Evolutionary conservation across 2,797 vertebrate genomes (phyloP).

Genomic region (Myotis findleyi): DNA sequence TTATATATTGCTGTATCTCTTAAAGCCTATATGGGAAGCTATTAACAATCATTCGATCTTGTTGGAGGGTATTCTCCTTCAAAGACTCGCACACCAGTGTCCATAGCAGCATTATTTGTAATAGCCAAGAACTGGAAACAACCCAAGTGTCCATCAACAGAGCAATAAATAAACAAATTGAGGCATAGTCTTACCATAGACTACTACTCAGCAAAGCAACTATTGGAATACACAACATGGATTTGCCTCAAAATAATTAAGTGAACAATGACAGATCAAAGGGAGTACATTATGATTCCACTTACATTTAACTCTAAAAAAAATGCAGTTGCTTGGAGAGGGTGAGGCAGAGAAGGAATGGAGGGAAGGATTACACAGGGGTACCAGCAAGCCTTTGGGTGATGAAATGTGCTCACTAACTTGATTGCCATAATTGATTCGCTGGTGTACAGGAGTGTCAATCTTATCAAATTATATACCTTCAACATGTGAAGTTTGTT

Average conservation of each 20-base stretch:
- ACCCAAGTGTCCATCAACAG: background rate
- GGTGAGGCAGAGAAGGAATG: background rate
- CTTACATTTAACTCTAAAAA: constrained; percentile 43
- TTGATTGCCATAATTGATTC: background rate
- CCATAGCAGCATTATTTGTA: background rate
- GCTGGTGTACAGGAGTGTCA: background rate
- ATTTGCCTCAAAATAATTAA: constrained; percentile 2
- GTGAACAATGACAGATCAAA: background rate
- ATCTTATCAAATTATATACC: background rate
- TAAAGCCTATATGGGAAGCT: background rate
- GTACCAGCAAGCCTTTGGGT: background rate
- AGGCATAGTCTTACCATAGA: background rate
- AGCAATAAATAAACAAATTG: background rate
- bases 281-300: background rate
- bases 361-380: background rate
- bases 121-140: background rate
- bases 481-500: background rate
- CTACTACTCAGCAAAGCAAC: background rate
- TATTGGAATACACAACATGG: background rate
- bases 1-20: background rate
- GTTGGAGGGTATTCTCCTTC: background rate
- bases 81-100: background rate
- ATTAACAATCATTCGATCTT: background rate
- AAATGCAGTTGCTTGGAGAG: background rate
- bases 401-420: background rate